phyloP scores from a whole-genome alignment of 2,888 invertebrate genomes.

The Brassicogethes aeneus region DNA sequence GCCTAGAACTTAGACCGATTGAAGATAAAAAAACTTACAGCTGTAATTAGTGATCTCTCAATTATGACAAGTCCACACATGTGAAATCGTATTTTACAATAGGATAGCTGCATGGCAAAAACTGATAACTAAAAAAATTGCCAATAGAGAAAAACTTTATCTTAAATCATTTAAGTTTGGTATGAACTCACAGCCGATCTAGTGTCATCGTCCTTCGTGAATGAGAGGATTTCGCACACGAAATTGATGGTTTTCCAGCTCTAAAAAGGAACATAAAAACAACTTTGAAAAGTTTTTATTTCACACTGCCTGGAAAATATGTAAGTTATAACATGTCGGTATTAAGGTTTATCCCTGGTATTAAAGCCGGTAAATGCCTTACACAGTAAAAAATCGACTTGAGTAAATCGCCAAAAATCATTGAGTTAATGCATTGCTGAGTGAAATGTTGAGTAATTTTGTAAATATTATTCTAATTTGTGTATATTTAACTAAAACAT shows the following conservation, averaged over 20 bases:
- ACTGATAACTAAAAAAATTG: constrained; percentile 29
- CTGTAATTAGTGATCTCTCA: constrained; percentile 45
- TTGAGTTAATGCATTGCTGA: too few species aligned
- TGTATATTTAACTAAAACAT: too few species aligned
- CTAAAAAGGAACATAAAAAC: constrained; percentile 16
- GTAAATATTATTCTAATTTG: too few species aligned
- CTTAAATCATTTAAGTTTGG: background rate
- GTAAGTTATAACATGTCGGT: too few species aligned
- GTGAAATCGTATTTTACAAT: constrained; percentile 41
- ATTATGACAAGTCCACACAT: constrained; percentile 46
- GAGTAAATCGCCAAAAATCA: too few species aligned
- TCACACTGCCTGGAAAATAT: too few species aligned
- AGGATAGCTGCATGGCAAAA: constrained; percentile 37
- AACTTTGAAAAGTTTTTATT: too few species aligned
- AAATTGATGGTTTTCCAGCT: constrained; percentile 6
- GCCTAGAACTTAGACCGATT: background rate
- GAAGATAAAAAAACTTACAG: constrained; percentile 34
- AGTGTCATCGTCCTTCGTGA: background rate
- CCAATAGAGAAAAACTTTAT: background rate
- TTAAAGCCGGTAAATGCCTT: too few species aligned
- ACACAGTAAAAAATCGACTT: too few species aligned
- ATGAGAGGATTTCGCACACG: constrained; percentile 4
- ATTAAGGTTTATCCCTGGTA: too few species aligned
- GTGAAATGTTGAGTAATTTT: too few species aligned
- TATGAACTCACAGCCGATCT: background rate